Evolutionary conservation across 1,140 invertebrate genomes (phyloP).

Genomic region (Phthorimaea operculella): DNA sequence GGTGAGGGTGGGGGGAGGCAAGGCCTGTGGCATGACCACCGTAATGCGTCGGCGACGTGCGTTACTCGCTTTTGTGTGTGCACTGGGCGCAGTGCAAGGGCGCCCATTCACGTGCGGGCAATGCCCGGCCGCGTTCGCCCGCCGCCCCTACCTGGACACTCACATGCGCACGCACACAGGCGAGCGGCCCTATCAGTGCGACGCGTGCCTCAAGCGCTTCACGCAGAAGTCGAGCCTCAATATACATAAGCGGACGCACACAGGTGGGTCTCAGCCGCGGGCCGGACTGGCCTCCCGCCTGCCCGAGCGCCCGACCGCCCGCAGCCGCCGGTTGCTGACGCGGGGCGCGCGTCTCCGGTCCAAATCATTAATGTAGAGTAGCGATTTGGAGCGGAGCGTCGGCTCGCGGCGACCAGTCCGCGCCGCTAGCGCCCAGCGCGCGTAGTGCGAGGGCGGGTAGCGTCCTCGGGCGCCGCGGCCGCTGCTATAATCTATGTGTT

Average conservation of each 20-base stretch:
- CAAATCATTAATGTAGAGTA: slow-evolving; percentile 28
- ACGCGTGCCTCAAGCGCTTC: slow-evolving; percentile 75
- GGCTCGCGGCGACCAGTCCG: slow-evolving; percentile 61
- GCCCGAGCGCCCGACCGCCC: slow-evolving; percentile 35
- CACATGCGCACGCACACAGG: slow-evolving; percentile 82
- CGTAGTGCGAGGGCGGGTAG: slow-evolving; percentile 56
- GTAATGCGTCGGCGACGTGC: slow-evolving; percentile 56
- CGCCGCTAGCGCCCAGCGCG: slow-evolving; percentile 39
- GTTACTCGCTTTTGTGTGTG: slow-evolving; percentile 68
- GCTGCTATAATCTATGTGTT: slow-evolving; percentile 66
- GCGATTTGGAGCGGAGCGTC: slow-evolving; percentile 54
- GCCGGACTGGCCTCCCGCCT: slow-evolving; percentile 59
- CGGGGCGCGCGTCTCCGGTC: slow-evolving; percentile 27
- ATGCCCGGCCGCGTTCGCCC: slow-evolving; percentile 74
- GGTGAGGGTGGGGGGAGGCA: slow-evolving; percentile 2
- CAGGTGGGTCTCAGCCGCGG: slow-evolving; percentile 65
- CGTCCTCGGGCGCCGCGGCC: slow-evolving; percentile 44
- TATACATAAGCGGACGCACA: slow-evolving; percentile 82
- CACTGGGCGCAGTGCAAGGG: slow-evolving; percentile 67
- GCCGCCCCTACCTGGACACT: slow-evolving; percentile 76
- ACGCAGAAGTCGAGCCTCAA: slow-evolving; percentile 78
- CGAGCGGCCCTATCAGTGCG: slow-evolving; percentile 78
- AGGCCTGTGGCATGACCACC: neutral
- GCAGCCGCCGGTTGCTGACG: slow-evolving; percentile 17
- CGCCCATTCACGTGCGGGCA: slow-evolving; percentile 76